Conservation (phyloP, 2,797 vertebrate species). For the Epinephelus awoara region DNA sequence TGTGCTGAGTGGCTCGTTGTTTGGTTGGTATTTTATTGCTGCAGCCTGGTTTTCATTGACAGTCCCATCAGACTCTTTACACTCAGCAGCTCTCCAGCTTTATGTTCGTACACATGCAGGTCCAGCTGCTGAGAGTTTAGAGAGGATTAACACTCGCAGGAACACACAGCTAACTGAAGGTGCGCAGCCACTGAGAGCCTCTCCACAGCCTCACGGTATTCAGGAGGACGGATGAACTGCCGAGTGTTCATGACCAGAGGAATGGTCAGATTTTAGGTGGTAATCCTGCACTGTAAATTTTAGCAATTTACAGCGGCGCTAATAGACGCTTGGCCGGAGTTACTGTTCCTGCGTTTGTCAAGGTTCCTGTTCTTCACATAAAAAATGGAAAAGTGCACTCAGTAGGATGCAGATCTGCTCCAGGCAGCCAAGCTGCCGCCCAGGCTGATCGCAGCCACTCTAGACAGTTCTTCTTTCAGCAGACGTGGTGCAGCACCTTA, state of each 20-base stretch:
- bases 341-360: too few relatives aligned
- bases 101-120: conserved; percentile 9
- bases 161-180: neutral
- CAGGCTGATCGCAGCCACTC: too few relatives aligned
- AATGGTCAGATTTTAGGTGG: neutral
- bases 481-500: too few relatives aligned
- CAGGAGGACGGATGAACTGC: neutral
- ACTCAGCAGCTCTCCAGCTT: conserved; percentile 59
- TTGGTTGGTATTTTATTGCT: conserved; percentile 76
- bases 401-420: too few relatives aligned
- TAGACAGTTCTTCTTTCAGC: too few relatives aligned
- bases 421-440: too few relatives aligned
- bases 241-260: fast-evolving
- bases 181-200: neutral
- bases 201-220: fast-evolving
- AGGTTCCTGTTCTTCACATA: neutral
- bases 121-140: conserved; percentile 44
- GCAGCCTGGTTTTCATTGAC: conserved; percentile 81
- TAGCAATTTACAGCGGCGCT: neutral
- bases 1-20: conserved; percentile 77
- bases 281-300: neutral
- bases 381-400: too few relatives aligned
- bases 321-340: neutral
- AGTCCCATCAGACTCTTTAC: conserved; percentile 81
- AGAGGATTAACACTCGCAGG: conserved; percentile 44